phyloP scores from a whole-genome alignment of 2,113 vertebrate species.

The Pseudonaja textilis region DNA sequence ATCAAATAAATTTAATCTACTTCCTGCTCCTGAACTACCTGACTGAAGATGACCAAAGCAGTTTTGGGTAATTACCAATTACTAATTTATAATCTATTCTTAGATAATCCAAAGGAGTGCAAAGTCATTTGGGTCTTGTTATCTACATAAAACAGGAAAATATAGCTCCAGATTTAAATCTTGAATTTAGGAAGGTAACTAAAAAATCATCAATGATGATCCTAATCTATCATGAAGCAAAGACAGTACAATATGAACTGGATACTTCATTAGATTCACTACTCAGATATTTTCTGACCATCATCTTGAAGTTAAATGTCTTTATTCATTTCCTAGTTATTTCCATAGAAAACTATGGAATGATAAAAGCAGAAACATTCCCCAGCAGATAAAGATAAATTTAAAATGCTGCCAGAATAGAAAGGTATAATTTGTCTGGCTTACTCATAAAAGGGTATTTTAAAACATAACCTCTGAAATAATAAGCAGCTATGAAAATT shows the following conservation, averaged over 20 bases:
- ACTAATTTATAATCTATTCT: not conserved
- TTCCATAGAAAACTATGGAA: not conserved
- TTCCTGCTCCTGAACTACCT: not conserved
- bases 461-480: constrained; percentile 7
- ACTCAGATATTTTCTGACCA: not conserved
- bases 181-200: not conserved
- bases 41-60: not conserved
- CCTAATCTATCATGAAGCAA: not conserved
- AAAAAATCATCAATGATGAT: not conserved
- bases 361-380: not conserved
- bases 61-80: not conserved
- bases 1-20: not conserved
- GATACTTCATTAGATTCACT: not conserved
- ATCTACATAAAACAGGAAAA: not conserved
- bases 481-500: constrained; percentile 1
- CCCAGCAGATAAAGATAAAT: not conserved
- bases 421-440: not conserved
- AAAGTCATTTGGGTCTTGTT: not conserved
- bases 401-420: not conserved
- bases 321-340: not conserved
- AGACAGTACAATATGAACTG: not conserved
- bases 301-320: not conserved
- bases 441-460: not conserved
- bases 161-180: not conserved
- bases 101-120: not conserved